phyloP scores from a whole-genome alignment of 2,797 vertebrate species.

The Moxostoma hubbsi region DNA sequence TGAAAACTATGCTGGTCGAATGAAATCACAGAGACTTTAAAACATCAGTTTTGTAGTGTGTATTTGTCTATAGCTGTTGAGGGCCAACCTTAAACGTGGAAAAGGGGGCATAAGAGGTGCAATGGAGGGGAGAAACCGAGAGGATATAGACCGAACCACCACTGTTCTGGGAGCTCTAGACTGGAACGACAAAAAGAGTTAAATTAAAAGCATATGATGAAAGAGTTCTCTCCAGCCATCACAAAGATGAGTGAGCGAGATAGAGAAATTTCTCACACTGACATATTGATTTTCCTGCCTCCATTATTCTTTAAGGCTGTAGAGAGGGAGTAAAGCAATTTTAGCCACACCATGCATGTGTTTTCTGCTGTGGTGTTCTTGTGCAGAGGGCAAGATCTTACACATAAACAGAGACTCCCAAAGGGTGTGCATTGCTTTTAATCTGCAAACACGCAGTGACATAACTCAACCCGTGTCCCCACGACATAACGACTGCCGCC shows the following conservation, averaged over 20 bases:
- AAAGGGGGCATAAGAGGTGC: too few relatives aligned
- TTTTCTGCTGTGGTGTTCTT: slow-evolving; percentile 67
- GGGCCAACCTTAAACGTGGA: slow-evolving; percentile 40
- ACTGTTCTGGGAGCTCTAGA: slow-evolving; percentile 49
- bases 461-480: slow-evolving; percentile 73
- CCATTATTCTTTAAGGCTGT: slow-evolving; percentile 62
- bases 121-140: not conserved
- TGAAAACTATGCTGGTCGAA: too few relatives aligned
- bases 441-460: slow-evolving; percentile 66
- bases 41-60: too few relatives aligned
- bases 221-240: slow-evolving; percentile 73
- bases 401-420: slow-evolving; percentile 67
- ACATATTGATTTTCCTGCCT: slow-evolving; percentile 77
- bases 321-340: slow-evolving; percentile 74
- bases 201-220: slow-evolving; percentile 76
- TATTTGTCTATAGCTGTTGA: not conserved
- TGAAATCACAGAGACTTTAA: too few relatives aligned
- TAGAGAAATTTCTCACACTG: slow-evolving; percentile 59
- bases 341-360: slow-evolving; percentile 58
- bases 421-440: slow-evolving; percentile 72
- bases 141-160: slow-evolving; percentile 6
- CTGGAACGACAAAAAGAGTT: slow-evolving; percentile 61
- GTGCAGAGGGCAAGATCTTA: slow-evolving; percentile 41
- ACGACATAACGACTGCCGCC: slow-evolving; percentile 24
- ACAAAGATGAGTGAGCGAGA: slow-evolving; percentile 51